Conservation (phyloP, 2,797 vertebrate species). For the Serranus cabrilla region DNA sequence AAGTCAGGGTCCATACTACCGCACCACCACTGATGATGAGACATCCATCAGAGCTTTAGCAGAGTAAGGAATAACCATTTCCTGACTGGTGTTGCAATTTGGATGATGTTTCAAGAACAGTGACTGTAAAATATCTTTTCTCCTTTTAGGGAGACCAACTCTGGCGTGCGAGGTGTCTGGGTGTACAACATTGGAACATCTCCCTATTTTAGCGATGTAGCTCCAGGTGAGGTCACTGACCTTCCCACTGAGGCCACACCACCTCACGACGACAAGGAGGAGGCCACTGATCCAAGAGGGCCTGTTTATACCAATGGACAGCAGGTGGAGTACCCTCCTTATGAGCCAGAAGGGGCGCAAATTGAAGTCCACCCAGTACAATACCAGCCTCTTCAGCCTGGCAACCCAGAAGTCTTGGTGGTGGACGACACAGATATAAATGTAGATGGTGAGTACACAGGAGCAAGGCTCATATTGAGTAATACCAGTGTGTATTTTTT, state of each 20-base stretch:
- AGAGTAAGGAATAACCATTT: conserved; percentile 81
- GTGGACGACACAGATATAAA: conserved; percentile 91
- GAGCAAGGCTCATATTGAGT: neutral
- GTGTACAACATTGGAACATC: conserved; percentile 92
- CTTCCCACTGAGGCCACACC: conserved; percentile 58
- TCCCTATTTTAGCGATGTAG: conserved; percentile 77
- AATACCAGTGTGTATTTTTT: too few species aligned
- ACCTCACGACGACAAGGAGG: neutral
- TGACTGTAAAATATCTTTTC: neutral
- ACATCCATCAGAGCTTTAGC: conserved; percentile 86
- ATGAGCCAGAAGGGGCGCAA: conserved; percentile 55
- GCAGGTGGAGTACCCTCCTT: conserved; percentile 57
- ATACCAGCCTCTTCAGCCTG: conserved; percentile 79
- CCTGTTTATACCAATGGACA: conserved; percentile 44
- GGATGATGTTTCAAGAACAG: neutral
- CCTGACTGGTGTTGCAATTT: neutral
- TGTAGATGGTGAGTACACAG: conserved; percentile 88
- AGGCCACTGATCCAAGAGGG: conserved; percentile 4
- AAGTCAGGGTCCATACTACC: conserved; percentile 86
- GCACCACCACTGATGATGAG: conserved; percentile 86
- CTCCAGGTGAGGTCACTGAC: conserved; percentile 78
- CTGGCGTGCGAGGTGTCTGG: conserved; percentile 90
- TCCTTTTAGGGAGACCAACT: conserved; percentile 87
- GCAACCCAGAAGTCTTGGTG: conserved; percentile 87
- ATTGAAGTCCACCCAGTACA: conserved; percentile 80